Evolutionary conservation across 1,140 invertebrate species (phyloP), one percentile per base, ranked within the genome.

Genomic region (Leucophenga varia): DNA sequence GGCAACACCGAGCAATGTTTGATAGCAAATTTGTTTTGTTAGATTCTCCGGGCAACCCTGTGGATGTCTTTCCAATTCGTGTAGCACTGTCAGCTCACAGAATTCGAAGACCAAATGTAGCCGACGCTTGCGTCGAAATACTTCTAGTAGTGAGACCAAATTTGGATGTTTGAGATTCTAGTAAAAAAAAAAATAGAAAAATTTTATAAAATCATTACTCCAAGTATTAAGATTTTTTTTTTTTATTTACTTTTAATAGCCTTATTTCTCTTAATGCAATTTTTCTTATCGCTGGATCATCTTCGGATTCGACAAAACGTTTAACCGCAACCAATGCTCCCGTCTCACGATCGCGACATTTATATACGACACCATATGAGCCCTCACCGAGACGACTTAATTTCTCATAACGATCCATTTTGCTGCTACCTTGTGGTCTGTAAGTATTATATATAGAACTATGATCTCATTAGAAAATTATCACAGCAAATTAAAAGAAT

Each of bases 91-190:
- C 68, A 93, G 86, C 61, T 99, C 97, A 74, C 97, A 98, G 77
- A 90, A 98, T 77, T 99, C 97, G 77, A 99, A 99, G 3, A 99
- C 97, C 32, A 99, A 80, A 79, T 99, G 97, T 7, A 99, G 80
- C 68, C 97, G 91, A 48, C 93, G 84, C 79, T 98, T 98, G 37
- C 95, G 80, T 55, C 96, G 86, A 75, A 99, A 99, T 17, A 99
- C 97, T 80, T 99, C 97, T 56, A 99, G 84, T 22, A 99, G 79
- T 73, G 97, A 98, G 2, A 99, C 93, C 54, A 99, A 77, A 76
- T 99, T 99, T 8, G 93, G 93, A 79, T 99, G 97, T 76, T 99
- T 98, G 21, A 99, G 79, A 80, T 97, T 97, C 95, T 98, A n/a
- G 42, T 7, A n/a, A 34, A 20, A 0, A 3, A 22, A 13, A 7